Base-by-base conservation (phyloP, 2,113 vertebrate species). In the Oxyura jamaicensis region DNA sequence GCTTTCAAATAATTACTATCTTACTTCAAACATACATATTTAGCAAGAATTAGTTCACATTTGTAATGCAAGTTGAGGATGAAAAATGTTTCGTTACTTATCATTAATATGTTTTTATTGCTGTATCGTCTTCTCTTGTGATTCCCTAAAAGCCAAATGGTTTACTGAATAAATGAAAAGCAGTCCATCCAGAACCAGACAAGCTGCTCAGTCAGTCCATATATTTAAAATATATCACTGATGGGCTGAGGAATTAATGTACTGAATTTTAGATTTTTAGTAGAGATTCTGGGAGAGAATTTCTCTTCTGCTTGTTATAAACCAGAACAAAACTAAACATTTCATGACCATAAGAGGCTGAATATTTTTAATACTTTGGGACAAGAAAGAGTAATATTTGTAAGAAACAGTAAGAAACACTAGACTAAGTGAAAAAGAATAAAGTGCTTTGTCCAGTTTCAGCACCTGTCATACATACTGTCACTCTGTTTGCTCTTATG, bases 21-120 rank as follows among this genome's bases (percentile, higher is more conserved):
- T 78, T 88, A 68, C 15, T 23, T 88, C 67, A 83, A 83, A 55
- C 23, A 26, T 13, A 4, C 77, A 65, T 86, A 26, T 19, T 79
- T 55, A 44, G 46, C 29, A 94, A 66, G 60, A 81, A 75, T 60
- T 93, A 83, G 11, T 6, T 86, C 28, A 78, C 19, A 75, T 88
- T 65, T 72, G 10, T 86, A 90, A 78, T 81, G 39, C 68, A 88
- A 78, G 78, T 63, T 75, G 69, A 88, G 60, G 35, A 86, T 78
- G 42, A 76, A 79, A 75, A 89, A 48, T 91, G n/a, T 29, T 92
- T 94, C 76, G 71, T 87, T 84, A 31, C 26, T 88, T 94, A 86
- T n/a, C 83, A 83, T 91, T 90, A 93, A 86, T 93, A 93, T 44
- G 33, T 72, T 94, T 90, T 95, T 92, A 94, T 81, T 91, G 73